Conservation (phyloP, 2,888 invertebrate species). For the Oithona nana region DNA sequence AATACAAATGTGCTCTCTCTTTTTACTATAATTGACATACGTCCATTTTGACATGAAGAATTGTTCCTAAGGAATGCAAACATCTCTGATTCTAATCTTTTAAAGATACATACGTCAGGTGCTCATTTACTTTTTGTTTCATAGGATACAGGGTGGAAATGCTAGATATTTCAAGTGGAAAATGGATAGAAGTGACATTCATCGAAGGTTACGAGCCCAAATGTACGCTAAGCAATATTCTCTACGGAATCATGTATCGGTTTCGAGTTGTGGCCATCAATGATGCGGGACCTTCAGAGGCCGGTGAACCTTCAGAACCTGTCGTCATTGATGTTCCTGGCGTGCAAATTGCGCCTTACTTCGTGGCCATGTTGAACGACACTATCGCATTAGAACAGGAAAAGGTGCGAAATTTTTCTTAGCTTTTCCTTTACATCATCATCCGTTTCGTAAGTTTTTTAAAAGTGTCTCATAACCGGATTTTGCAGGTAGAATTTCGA, state of each 20-base stretch:
- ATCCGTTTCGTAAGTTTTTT: not conserved
- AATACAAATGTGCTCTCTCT: no score
- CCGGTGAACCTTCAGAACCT: constrained; percentile 15
- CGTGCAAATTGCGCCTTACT: constrained; percentile 17
- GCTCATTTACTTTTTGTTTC: not conserved
- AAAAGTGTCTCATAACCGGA: not conserved
- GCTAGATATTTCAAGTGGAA: constrained; percentile 7
- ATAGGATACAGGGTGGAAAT: constrained; percentile 15
- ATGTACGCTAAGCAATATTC: constrained; percentile 15
- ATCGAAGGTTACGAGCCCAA: constrained; percentile 17
- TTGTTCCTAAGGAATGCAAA: not conserved
- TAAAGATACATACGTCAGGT: no score
- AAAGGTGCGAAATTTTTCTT: not conserved
- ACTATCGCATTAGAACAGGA: constrained; percentile 17
- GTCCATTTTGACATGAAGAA: not conserved
- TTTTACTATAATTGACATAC: no score
- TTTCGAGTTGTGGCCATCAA: constrained; percentile 17
- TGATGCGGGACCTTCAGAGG: constrained; percentile 11
- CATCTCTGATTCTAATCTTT: no score
- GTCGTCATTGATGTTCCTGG: constrained; percentile 17
- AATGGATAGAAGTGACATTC: constrained; percentile 17
- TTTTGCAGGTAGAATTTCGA: constrained; percentile 7
- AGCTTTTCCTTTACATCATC: not conserved
- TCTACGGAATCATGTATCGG: constrained; percentile 17
- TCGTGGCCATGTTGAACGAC: constrained; percentile 11